Evolutionary conservation across 1,140 invertebrate genomes (phyloP), one percentile per base, ranked within the genome.

Genomic region (Oncopodura yosiiana): DNA sequence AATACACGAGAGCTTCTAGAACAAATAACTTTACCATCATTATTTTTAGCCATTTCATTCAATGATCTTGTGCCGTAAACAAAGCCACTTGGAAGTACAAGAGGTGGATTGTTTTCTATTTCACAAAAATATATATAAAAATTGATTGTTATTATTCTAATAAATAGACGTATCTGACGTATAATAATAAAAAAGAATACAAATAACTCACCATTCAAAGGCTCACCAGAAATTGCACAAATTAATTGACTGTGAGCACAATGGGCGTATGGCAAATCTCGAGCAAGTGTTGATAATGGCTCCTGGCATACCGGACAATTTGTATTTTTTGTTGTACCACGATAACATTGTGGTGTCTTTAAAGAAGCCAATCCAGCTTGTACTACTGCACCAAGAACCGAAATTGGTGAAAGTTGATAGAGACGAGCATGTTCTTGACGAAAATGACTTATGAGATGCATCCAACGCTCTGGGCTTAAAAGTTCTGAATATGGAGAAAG

Each of bases 31-130:
- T 83, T 82, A 14, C 89, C 90, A 64, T 83, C 80, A 68, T 94
- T 91, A 66, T 87, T 83, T 64, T 79, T 76, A 66, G 91, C 87
- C 84, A 94, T 93, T 68, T 86, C 81, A 62, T 83, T 78, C 19
- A 94, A 71, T 14, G 87, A 80, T 85, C 88, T 70, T 60, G 78
- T 87, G n/a, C 94, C 94, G 73, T 96, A 97, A 44, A 97, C 90
- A 72, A 92, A 86, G 50, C 94, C 94, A 76, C 98, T 98, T 36
- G 95, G 94, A 70, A 98, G 78, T 82, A 95, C 93, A 83, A 98
- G 88, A 0, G 95, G 94, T 60, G 86, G 87, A 73, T 99, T 98
- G 70, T 97, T 83, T 72, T 98, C 94, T n/a, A n/a, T n/a, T n/a
- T n/a, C n/a, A n/a, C n/a, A n/a, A n/a, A n/a, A n/a, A n/a, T n/a